phyloP scores from a whole-genome alignment of 2,888 invertebrate genomes.

The Dorcus parallelipipedus region DNA sequence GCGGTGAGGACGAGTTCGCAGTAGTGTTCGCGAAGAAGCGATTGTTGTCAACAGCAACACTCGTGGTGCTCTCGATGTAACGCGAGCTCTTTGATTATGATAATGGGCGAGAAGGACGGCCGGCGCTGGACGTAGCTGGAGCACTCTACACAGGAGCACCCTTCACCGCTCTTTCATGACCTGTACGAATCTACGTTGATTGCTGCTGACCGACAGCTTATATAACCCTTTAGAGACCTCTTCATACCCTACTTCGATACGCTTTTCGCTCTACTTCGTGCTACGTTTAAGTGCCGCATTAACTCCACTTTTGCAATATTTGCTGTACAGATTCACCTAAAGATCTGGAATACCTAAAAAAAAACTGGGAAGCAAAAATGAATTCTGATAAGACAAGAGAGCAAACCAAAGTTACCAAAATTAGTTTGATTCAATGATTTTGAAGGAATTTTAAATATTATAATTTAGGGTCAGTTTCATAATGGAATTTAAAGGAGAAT shows the following conservation, averaged over 20 bases:
- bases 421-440: no score
- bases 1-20: neutral
- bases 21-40: constrained; percentile 17
- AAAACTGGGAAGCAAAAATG: no score
- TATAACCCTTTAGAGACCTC: constrained; percentile 34
- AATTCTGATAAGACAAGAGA: no score
- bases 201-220: constrained; percentile 37
- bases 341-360: no score
- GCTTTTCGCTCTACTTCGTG: constrained; percentile 13
- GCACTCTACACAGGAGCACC: constrained; percentile 20
- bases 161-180: constrained; percentile 30
- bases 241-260: constrained; percentile 19
- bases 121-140: constrained; percentile 27
- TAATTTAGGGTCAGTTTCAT: no score
- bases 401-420: no score
- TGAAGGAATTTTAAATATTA: no score
- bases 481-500: no score
- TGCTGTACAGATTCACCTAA: neutral
- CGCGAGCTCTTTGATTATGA: constrained; percentile 31
- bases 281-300: constrained; percentile 12
- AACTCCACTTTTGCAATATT: constrained; percentile 8
- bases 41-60: constrained; percentile 26
- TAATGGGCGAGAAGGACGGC: constrained; percentile 26
- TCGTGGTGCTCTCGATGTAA: constrained; percentile 26
- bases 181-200: constrained; percentile 25